phyloP scores from a whole-genome alignment of 2,797 vertebrate genomes.

The Sebastes diploproa region DNA sequence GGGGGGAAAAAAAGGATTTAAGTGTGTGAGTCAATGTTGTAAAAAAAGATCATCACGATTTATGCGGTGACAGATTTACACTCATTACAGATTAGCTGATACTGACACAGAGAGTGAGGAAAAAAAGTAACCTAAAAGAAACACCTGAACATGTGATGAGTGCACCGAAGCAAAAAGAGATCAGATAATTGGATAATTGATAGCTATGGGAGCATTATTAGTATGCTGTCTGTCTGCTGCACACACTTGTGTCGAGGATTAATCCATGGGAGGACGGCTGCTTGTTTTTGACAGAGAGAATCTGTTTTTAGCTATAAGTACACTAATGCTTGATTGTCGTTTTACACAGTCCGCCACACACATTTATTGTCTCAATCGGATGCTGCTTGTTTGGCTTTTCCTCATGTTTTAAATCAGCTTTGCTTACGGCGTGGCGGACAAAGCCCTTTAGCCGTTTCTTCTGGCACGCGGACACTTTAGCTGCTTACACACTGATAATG shows the following conservation, averaged over 20 bases:
- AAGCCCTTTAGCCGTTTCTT: slow-evolving; percentile 76
- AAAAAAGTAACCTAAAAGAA: slow-evolving; percentile 33
- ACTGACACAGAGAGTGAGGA: slow-evolving; percentile 32
- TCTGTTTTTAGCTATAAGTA: slow-evolving; percentile 62
- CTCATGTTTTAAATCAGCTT: slow-evolving; percentile 78
- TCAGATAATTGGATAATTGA: slow-evolving; percentile 54
- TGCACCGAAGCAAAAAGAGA: slow-evolving; percentile 5
- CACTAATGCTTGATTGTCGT: slow-evolving; percentile 78
- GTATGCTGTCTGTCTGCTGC: slow-evolving; percentile 37
- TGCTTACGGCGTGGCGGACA: slow-evolving; percentile 73
- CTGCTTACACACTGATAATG: slow-evolving; percentile 77
- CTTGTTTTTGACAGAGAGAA: slow-evolving; percentile 26
- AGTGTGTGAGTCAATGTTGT: slow-evolving; percentile 54
- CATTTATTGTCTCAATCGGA: slow-evolving; percentile 74
- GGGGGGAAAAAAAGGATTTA: slow-evolving; percentile 40
- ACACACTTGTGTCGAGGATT: slow-evolving; percentile 35
- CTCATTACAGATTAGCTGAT: slow-evolving; percentile 66
- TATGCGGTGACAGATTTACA: slow-evolving; percentile 61
- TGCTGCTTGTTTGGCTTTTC: slow-evolving; percentile 74
- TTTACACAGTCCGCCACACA: slow-evolving; percentile 68
- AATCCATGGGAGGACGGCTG: slow-evolving; percentile 29
- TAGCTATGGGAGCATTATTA: slow-evolving; percentile 30
- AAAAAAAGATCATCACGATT: slow-evolving; percentile 55
- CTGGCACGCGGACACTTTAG: slow-evolving; percentile 68
- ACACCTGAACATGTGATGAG: slow-evolving; percentile 24